Conservation (phyloP, 64 coral and sea anemone species). For the Montipora sp. region DNA sequence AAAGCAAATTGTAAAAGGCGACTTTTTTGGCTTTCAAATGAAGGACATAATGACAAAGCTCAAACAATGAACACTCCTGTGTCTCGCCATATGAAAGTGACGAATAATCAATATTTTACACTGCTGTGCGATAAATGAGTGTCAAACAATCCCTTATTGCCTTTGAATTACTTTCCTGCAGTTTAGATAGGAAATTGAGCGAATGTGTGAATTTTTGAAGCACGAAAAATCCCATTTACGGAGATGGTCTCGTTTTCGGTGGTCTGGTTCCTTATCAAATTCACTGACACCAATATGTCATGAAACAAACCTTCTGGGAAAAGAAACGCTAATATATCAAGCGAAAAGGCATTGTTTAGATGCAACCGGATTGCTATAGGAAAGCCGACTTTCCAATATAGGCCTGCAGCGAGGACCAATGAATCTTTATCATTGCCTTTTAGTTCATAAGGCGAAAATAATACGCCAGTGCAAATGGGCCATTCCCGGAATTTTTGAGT, state of each 20-base stretch:
- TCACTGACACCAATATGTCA: neutral
- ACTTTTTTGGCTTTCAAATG: neutral
- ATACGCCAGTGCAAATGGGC: neutral
- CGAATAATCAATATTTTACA: neutral
- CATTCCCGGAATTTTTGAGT: neutral
- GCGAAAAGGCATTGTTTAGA: neutral
- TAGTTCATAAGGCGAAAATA: neutral
- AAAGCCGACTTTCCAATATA: neutral
- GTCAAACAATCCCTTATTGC: neutral
- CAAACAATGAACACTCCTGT: neutral
- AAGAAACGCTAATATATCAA: neutral
- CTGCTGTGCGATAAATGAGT: neutral
- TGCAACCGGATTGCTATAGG: neutral
- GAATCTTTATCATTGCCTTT: neutral
- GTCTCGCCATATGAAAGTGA: neutral
- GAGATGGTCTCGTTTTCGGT: neutral
- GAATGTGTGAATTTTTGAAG: neutral
- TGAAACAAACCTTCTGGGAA: neutral
- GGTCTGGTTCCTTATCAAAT: neutral
- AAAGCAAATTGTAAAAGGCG: neutral
- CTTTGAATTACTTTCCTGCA: neutral
- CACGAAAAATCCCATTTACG: neutral
- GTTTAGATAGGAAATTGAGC: neutral
- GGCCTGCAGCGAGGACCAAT: neutral
- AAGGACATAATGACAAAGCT: neutral